Evolutionary conservation across 2,797 vertebrate species (phyloP), one percentile per base, ranked within the genome.

Genomic region (Taenioides sp.): DNA sequence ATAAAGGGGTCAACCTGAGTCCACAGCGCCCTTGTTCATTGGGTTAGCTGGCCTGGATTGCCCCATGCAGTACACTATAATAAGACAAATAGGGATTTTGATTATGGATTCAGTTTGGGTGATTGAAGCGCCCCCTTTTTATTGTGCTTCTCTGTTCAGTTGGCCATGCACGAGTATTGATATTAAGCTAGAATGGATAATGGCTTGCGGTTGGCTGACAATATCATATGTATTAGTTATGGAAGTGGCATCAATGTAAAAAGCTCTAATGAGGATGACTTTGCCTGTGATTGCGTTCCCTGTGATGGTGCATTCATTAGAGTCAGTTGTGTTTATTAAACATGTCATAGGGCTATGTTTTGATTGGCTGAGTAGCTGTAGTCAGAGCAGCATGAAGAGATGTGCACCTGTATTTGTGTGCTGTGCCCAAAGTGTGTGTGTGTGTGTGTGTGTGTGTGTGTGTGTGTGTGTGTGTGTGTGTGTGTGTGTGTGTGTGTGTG

Each of bases 1-100:
- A 74, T 65, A 77, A 54, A 2, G 57, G 72, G 88, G 87, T 90
- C 87, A 84, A 31, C 3, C 0, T 47, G 71, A 90, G 89, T 90
- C 85, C 85, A 80, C 63, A 50, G 62, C 68, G 80, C 80, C 67
- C 72, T 37, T 78, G 72, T 67, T 78, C 75, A 75, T 79, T 80
- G 73, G 60, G 67, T 78, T 71, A 68, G 67, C 71, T 71, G 76
- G 54, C 71, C 72, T 72, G 73, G 71, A 77, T 80, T 74, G 68
- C 65, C 50, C 70, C 73, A 71, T 63, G 37, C 72, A 67, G 69
- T 47, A 31, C 62, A 62, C 68, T 72, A 77, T 82, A 85, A 85
- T 71, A 70, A 75, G 80, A 83, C 77, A 75, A 85, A 82, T 78
- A 76, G 66, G 71, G 77, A 67, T 80, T 84, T 80, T 82, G 82